Evolutionary conservation across 2,113 vertebrate genomes (phyloP).

Genomic region (Burhinus oedicnemus): DNA sequence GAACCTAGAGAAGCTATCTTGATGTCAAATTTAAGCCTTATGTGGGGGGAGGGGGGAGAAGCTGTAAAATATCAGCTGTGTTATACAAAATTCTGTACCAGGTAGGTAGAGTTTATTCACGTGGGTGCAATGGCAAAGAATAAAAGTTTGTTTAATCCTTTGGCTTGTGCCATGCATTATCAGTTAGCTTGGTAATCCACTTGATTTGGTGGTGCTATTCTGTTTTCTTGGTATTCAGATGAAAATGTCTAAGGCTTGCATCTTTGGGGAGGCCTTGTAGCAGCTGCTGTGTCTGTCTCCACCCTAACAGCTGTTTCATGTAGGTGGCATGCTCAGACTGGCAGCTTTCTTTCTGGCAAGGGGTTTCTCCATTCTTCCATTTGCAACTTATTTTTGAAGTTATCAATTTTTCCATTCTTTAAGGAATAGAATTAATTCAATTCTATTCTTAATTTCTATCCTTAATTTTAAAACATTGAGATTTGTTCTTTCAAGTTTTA

Average conservation of each 20-base stretch:
- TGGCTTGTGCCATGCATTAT: neutral
- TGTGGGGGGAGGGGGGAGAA: neutral
- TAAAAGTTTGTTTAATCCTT: neutral
- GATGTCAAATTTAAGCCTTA: neutral
- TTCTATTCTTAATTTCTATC: neutral
- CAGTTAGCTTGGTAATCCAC: neutral
- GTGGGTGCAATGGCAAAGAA: neutral
- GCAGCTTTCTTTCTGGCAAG: neutral
- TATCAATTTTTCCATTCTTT: neutral
- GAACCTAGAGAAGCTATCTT: neutral
- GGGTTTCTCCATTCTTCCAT: neutral
- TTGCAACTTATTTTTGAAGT: neutral
- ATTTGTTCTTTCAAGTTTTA: neutral
- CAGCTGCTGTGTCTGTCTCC: neutral
- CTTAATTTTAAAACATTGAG: neutral
- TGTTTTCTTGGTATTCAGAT: neutral
- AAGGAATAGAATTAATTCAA: neutral
- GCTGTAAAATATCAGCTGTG: neutral
- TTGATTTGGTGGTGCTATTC: neutral
- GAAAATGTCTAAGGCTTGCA: neutral
- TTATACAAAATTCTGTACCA: neutral
- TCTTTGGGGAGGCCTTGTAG: neutral
- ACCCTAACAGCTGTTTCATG: neutral
- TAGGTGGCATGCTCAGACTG: neutral
- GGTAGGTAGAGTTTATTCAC: neutral